Percentiles rank a stretch among this genome's conserved stretches.
These are phyloP conservation scores for Thymelicus sylvestris DNA, from an alignment of 2,888 invertebrate species.

Conservation along the genomic window DNA sequence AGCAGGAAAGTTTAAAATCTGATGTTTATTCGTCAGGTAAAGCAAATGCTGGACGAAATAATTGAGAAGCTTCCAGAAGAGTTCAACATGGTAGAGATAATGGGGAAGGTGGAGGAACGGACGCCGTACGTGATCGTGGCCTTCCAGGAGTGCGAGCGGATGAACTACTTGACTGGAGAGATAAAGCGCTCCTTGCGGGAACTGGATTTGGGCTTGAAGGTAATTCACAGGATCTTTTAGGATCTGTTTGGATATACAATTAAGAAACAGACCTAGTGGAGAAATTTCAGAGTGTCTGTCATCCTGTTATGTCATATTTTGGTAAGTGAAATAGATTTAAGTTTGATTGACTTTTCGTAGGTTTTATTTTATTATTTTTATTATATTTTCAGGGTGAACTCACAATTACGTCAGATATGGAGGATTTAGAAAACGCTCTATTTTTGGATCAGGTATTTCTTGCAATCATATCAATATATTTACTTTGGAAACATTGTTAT, in stretches of 20 bases:
- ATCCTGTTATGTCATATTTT: too few species aligned
- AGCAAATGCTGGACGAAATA: conserved; percentile 97
- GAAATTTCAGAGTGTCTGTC: too few species aligned
- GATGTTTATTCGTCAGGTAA: conserved; percentile 85
- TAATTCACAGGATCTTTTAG: conserved; percentile 50
- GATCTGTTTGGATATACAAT: background rate
- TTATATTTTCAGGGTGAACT: conserved; percentile 90
- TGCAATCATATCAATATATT: background rate
- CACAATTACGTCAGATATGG: conserved; percentile 98
- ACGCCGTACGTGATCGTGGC: conserved; percentile 98
- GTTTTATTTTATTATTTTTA: too few species aligned
- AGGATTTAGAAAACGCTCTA: conserved; percentile 95
- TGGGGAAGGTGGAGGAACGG: conserved; percentile 97
- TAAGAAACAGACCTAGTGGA: too few species aligned
- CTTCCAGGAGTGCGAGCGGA: conserved; percentile 97
- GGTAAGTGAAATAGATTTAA: too few species aligned
- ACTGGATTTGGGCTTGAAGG: conserved; percentile 96
- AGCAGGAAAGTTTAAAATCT: too few species aligned
- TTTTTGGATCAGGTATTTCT: conserved; percentile 91
- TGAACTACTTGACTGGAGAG: conserved; percentile 96
- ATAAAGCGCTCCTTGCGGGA: conserved; percentile 96
- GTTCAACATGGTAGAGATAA: conserved; percentile 97
- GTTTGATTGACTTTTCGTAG: too few species aligned
- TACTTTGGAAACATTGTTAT: too few species aligned
- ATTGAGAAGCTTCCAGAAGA: conserved; percentile 97